These are phyloP conservation scores for Platycheirus rosarum DNA, from an alignment of 2,888 invertebrate species.

Conservation along the genomic window DNA sequence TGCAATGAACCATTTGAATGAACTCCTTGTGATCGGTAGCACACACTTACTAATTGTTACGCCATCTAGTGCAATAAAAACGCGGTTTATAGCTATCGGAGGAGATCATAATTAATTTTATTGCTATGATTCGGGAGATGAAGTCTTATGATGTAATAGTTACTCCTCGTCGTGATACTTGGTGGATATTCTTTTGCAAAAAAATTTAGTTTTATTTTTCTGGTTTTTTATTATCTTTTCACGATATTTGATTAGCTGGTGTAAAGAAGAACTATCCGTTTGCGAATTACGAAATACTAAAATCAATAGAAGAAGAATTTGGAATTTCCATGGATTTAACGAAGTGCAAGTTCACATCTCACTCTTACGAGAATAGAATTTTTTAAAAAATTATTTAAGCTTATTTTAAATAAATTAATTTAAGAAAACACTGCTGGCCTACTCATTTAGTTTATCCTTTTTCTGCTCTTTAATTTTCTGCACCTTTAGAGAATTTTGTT, in stretches of 20 bases:
- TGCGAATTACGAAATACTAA: too few species aligned
- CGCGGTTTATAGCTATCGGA: conserved; percentile 44
- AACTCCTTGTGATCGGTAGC: conserved; percentile 62
- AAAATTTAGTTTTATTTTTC: background rate
- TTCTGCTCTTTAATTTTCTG: too few species aligned
- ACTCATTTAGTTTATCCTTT: too few species aligned
- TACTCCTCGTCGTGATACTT: conserved; percentile 7
- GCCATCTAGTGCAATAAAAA: conserved; percentile 47
- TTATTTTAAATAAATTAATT: too few species aligned
- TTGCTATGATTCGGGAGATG: conserved; percentile 40
- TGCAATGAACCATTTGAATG: conserved; percentile 28
- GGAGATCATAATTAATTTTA: conserved; percentile 53
- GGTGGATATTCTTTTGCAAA: conserved; percentile 30
- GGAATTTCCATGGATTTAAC: too few species aligned
- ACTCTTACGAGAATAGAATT: too few species aligned
- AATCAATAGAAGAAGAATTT: too few species aligned
- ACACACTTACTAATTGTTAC: conserved; percentile 64
- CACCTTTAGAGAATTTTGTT: too few species aligned
- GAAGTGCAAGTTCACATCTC: too few species aligned
- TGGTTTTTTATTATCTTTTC: conserved; percentile 13
- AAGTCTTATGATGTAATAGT: conserved; percentile 25
- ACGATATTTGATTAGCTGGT: background rate
- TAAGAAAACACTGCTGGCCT: too few species aligned
- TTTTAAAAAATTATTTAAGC: too few species aligned
- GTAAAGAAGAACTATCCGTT: background rate